phyloP scores from a whole-genome alignment of 2,797 vertebrate genomes.

The Pangasius mekongensis region DNA sequence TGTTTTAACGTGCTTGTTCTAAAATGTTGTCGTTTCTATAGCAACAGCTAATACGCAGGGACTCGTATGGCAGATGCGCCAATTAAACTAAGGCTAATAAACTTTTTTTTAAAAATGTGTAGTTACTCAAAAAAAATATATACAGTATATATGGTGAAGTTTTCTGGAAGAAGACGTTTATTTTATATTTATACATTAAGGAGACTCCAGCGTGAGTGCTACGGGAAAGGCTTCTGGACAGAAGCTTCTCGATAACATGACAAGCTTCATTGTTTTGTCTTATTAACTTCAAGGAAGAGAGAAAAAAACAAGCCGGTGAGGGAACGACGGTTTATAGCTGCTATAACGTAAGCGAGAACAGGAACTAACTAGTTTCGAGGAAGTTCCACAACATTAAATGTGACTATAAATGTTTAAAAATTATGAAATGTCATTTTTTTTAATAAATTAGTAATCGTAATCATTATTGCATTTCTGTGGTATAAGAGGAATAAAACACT shows the following conservation, averaged over 20 bases:
- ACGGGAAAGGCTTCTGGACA: not conserved
- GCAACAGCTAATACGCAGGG: not conserved
- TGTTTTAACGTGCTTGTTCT: not conserved
- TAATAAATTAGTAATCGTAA: no score
- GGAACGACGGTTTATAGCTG: not conserved
- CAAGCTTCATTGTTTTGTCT: not conserved
- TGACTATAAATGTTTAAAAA: no score
- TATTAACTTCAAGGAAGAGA: no score
- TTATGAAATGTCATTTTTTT: no score
- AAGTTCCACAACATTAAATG: not conserved
- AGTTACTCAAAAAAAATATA: no score
- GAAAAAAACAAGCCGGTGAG: not conserved
- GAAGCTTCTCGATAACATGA: not conserved
- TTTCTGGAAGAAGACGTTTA: no score
- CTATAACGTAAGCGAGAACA: not conserved
- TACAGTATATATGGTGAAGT: no score
- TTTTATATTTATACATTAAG: not conserved
- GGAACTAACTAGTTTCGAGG: no score
- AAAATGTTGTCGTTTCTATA: not conserved
- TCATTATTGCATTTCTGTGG: no score
- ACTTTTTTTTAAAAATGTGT: not conserved
- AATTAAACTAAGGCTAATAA: not conserved
- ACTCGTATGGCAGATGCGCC: not conserved
- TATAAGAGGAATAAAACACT: no score
- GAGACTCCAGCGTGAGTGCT: not conserved